A percentile compares a stretch with the other conserved stretches of the same genome.
These are phyloP conservation scores for Diorhabda carinulata DNA, from an alignment of 1,140 invertebrate species.

Conservation along the genomic window DNA sequence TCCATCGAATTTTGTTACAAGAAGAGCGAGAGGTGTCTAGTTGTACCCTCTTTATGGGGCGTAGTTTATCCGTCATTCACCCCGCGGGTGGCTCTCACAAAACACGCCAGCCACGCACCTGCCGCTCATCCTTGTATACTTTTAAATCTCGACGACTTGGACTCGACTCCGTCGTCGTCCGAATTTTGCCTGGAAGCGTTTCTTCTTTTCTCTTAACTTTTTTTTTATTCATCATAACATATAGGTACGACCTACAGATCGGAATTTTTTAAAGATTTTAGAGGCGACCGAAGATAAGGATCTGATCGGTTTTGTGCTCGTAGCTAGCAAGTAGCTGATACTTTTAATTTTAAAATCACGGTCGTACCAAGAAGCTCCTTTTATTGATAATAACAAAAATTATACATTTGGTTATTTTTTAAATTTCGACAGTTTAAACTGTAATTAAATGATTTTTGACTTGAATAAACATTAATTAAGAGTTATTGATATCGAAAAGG, in stretches of 20 bases:
- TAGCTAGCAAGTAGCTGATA: neutral
- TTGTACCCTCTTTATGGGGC: slow-evolving; percentile 30
- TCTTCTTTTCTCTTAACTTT: slow-evolving; percentile 20
- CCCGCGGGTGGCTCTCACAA: slow-evolving; percentile 30
- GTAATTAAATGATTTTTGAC: too few relatives aligned
- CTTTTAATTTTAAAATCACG: slow-evolving; percentile 1
- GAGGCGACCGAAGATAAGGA: neutral
- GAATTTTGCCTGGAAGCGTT: slow-evolving; percentile 20
- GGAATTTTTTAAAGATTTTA: neutral
- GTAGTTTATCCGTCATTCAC: slow-evolving; percentile 29
- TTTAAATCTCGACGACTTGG: slow-evolving; percentile 17
- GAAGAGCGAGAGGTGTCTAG: slow-evolving; percentile 17
- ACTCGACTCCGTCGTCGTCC: slow-evolving; percentile 7
- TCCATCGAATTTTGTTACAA: neutral
- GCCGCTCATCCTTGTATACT: slow-evolving; percentile 20
- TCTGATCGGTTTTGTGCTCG: neutral
- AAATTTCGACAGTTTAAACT: too few relatives aligned
- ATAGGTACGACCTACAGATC: neutral
- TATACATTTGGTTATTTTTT: too few relatives aligned
- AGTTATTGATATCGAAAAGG: too few relatives aligned
- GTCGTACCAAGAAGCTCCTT: neutral
- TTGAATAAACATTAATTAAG: too few relatives aligned
- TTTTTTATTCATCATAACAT: neutral
- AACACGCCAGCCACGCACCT: slow-evolving; percentile 29
- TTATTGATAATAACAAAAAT: too few relatives aligned